phyloP scores from a whole-genome alignment of 1,140 invertebrate genomes.

The Drosophila chauvacae region DNA sequence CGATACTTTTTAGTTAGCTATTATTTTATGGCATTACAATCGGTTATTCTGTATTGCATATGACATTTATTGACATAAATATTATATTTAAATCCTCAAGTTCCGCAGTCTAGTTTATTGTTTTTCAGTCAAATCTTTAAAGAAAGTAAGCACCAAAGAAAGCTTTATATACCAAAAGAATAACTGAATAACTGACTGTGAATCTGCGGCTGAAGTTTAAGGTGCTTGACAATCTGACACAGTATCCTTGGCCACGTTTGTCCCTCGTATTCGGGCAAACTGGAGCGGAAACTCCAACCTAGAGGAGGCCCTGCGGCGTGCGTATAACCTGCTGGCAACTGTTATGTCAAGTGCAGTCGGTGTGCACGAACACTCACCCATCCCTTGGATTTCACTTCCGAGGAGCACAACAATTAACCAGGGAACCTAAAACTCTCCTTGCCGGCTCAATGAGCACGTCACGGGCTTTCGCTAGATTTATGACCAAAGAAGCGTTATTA shows the following conservation, averaged over 20 bases:
- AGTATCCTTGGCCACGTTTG: slow-evolving; percentile 12
- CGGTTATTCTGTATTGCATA: neutral
- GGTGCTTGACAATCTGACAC: neutral
- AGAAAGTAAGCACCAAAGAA: neutral
- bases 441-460: slow-evolving; percentile 60
- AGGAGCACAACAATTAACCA: slow-evolving; percentile 58
- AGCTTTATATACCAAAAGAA: neutral
- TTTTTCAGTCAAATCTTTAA: neutral
- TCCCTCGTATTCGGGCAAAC: slow-evolving; percentile 30
- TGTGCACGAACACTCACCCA: neutral
- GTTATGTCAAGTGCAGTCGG: slow-evolving; percentile 71
- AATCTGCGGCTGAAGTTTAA: neutral
- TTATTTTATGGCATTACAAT: neutral
- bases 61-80: neutral
- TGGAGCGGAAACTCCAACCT: slow-evolving; percentile 48
- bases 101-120: too few species aligned
- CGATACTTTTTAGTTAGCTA: too few species aligned
- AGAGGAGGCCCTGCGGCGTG: slow-evolving; percentile 18
- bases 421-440: slow-evolving; percentile 26
- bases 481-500: slow-evolving; percentile 65
- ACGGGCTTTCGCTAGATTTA: slow-evolving; percentile 63
- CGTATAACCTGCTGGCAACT: slow-evolving; percentile 64
- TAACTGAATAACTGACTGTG: neutral
- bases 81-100: too few species aligned
- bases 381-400: neutral